These are phyloP conservation scores for Heliothis subflexa DNA, from an alignment of 1,140 invertebrate genomes.

Conservation along the genomic window DNA sequence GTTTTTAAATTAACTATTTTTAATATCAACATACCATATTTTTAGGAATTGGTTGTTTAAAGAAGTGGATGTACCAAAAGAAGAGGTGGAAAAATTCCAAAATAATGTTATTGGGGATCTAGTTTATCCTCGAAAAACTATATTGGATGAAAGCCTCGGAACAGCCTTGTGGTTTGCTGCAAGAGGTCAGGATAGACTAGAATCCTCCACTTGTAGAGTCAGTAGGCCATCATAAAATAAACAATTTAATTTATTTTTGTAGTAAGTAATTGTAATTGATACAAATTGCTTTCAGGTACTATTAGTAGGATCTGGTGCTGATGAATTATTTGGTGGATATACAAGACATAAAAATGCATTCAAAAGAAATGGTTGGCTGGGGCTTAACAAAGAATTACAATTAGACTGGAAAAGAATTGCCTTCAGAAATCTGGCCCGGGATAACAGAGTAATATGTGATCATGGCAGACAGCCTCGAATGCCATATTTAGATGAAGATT, in stretches of 20 bases:
- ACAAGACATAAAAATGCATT: slow-evolving; percentile 93
- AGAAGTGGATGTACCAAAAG: slow-evolving; percentile 91
- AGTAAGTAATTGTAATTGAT: neutral
- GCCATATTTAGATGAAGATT: slow-evolving; percentile 97
- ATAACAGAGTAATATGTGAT: slow-evolving; percentile 95
- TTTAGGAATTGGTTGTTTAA: slow-evolving; percentile 86
- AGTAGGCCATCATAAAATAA: slow-evolving; percentile 44
- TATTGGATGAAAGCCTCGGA: slow-evolving; percentile 98
- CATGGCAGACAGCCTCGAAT: slow-evolving; percentile 92
- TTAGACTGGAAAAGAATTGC: slow-evolving; percentile 94
- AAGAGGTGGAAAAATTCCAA: slow-evolving; percentile 89
- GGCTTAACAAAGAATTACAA: slow-evolving; percentile 90
- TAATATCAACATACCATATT: slow-evolving; percentile 33
- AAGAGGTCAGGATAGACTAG: slow-evolving; percentile 88
- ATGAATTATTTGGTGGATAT: slow-evolving; percentile 98
- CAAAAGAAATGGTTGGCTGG: slow-evolving; percentile 89
- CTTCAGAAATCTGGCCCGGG: slow-evolving; percentile 96
- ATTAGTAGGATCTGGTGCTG: slow-evolving; percentile 97
- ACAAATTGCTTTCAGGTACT: slow-evolving; percentile 88
- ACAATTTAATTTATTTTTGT: neutral
- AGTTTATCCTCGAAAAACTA: slow-evolving; percentile 93
- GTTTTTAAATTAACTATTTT: slow-evolving; percentile 40
- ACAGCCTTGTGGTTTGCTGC: slow-evolving; percentile 99
- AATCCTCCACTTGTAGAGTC: slow-evolving; percentile 90
- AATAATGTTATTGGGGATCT: slow-evolving; percentile 90